These are phyloP conservation scores for Phengaris arion DNA, from an alignment of 2,888 invertebrate species.

Conservation along the genomic window DNA sequence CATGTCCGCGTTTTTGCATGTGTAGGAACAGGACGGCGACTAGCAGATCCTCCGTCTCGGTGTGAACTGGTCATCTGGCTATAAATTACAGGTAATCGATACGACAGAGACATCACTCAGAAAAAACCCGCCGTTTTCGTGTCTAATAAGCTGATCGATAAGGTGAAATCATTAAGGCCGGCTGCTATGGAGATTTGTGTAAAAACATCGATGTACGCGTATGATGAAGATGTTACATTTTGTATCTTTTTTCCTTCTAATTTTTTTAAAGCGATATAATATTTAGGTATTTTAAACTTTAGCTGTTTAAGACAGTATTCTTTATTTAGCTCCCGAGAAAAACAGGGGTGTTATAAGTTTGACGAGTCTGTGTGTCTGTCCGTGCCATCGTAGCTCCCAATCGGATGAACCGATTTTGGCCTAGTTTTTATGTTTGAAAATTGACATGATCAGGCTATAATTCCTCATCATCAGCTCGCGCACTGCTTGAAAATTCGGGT, in stretches of 20 bases:
- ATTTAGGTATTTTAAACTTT: no score
- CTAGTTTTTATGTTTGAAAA: no score
- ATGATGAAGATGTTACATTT: conserved; percentile 30
- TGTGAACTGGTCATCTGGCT: conserved; percentile 37
- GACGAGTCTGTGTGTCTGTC: no score
- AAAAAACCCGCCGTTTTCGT: conserved; percentile 40
- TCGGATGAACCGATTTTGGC: no score
- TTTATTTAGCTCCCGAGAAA: no score
- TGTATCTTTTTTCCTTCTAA: conserved; percentile 22
- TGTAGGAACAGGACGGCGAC: conserved; percentile 17
- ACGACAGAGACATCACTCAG: conserved; percentile 40
- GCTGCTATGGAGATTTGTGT: conserved; percentile 38
- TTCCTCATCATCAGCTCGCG: no score
- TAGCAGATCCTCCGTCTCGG: conserved; percentile 29
- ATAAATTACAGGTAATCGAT: conserved; percentile 42
- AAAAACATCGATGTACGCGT: conserved; percentile 46
- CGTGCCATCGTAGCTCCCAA: no score
- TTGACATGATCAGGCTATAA: no score
- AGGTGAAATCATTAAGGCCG: conserved; percentile 42
- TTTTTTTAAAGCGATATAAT: background rate
- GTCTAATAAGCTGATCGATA: conserved; percentile 41
- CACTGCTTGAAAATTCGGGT: no score
- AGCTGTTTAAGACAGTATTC: no score
- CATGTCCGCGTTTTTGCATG: background rate
- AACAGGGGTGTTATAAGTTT: no score